phyloP scores from a whole-genome alignment of 2,113 vertebrate species.

The Herpetotheres cachinnans region DNA sequence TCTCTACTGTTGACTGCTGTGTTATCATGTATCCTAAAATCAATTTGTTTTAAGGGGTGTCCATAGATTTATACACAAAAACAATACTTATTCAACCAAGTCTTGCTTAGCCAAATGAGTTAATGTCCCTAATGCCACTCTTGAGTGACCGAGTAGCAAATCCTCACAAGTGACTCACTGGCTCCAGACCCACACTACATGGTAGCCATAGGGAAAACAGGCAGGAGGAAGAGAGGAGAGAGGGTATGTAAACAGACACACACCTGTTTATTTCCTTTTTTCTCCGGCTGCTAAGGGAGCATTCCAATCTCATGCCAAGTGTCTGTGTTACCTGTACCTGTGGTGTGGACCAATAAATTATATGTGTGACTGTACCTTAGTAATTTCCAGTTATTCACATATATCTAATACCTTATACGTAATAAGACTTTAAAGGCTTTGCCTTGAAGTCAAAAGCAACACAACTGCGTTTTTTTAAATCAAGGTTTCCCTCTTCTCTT shows the following conservation, averaged over 20 bases:
- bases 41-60: neutral
- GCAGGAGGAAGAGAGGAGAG: neutral
- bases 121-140: neutral
- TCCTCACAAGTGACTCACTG: neutral
- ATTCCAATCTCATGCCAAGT: neutral
- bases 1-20: neutral
- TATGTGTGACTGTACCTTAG: accelerated
- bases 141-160: neutral
- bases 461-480: neutral
- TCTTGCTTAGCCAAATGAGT: neutral
- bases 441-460: neutral
- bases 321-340: neutral
- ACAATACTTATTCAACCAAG: neutral
- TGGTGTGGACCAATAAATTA: neutral
- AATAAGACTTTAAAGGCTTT: neutral
- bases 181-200: neutral
- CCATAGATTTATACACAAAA: neutral
- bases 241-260: neutral
- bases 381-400: neutral
- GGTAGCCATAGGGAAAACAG: neutral
- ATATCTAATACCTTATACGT: neutral
- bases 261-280: neutral
- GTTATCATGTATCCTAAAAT: neutral
- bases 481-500: neutral
- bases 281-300: neutral